These are phyloP conservation scores for Brachyptera putata DNA, from an alignment of 2,888 invertebrate genomes.

Conservation along the genomic window DNA sequence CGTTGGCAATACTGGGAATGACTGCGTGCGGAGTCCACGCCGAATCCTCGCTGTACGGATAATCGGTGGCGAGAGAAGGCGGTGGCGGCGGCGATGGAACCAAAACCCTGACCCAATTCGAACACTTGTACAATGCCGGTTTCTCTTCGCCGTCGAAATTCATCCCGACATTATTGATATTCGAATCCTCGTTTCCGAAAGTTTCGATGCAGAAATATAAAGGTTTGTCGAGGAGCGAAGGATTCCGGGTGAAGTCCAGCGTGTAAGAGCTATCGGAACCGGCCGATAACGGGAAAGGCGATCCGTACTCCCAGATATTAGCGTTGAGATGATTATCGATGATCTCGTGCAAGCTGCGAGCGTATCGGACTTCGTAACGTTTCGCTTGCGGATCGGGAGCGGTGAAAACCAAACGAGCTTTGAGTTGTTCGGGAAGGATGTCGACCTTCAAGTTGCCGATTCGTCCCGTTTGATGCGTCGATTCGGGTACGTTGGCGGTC, in stretches of 20 bases:
- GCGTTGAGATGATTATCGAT: slow-evolving; percentile 48
- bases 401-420: slow-evolving; percentile 54
- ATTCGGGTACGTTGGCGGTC: slow-evolving; percentile 45
- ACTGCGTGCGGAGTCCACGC: slow-evolving; percentile 44
- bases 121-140: slow-evolving; percentile 37
- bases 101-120: slow-evolving; percentile 52
- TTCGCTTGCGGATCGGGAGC: slow-evolving; percentile 52
- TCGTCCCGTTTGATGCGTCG: slow-evolving; percentile 46
- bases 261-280: slow-evolving; percentile 53
- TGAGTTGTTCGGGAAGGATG: slow-evolving; percentile 47
- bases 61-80: slow-evolving; percentile 41
- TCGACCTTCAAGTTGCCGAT: slow-evolving; percentile 54
- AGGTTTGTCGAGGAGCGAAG: slow-evolving; percentile 48
- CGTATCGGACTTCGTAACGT: slow-evolving; percentile 48
- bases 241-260: slow-evolving; percentile 48
- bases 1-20: slow-evolving; percentile 44
- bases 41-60: slow-evolving; percentile 39
- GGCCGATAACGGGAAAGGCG: slow-evolving; percentile 48
- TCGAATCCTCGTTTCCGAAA: slow-evolving; percentile 42
- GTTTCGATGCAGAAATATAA: slow-evolving; percentile 53
- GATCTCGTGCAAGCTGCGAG: slow-evolving; percentile 36
- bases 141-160: background rate
- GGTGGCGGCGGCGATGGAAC: slow-evolving; percentile 51
- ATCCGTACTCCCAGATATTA: slow-evolving; percentile 47
- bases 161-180: background rate